Evolutionary conservation across 2,888 invertebrate species (phyloP).

Genomic region (Drepanosiphum platanoidis): DNA sequence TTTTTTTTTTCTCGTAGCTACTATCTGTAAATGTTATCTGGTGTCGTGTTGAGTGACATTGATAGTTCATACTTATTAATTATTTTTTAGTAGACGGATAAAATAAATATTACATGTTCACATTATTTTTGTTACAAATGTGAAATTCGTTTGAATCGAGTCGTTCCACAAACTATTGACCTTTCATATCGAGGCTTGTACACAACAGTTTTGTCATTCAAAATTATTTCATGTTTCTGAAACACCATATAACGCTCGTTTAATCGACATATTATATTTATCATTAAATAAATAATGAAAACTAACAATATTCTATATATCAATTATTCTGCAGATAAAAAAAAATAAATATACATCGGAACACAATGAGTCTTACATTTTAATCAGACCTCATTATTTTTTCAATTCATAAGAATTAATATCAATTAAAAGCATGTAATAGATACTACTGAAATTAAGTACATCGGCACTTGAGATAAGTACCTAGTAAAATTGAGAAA

Average conservation of each 20-base stretch:
- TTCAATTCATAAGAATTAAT: no score
- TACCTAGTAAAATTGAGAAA: not conserved
- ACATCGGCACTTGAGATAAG: not conserved
- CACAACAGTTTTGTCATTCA: not conserved
- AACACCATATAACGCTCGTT: not conserved
- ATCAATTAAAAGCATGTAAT: not conserved
- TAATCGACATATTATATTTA: not conserved
- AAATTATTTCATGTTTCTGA: not conserved
- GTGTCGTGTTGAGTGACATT: no score
- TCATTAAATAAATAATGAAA: conserved; percentile 18
- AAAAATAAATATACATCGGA: not conserved
- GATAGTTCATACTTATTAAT: no score
- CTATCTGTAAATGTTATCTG: no score
- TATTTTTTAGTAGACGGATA: no score
- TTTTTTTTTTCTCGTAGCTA: no score
- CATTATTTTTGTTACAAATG: no score
- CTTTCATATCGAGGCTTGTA: not conserved
- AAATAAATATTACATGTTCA: no score
- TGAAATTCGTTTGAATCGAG: not conserved
- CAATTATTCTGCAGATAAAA: not conserved
- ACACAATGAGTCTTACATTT: not conserved
- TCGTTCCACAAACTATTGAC: not conserved
- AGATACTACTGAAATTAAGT: not conserved
- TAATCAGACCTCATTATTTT: not conserved
- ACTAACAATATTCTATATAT: not conserved